These are phyloP conservation scores for Drosophila insularis DNA, from an alignment of 1,140 invertebrate genomes.

Conservation along the genomic window DNA sequence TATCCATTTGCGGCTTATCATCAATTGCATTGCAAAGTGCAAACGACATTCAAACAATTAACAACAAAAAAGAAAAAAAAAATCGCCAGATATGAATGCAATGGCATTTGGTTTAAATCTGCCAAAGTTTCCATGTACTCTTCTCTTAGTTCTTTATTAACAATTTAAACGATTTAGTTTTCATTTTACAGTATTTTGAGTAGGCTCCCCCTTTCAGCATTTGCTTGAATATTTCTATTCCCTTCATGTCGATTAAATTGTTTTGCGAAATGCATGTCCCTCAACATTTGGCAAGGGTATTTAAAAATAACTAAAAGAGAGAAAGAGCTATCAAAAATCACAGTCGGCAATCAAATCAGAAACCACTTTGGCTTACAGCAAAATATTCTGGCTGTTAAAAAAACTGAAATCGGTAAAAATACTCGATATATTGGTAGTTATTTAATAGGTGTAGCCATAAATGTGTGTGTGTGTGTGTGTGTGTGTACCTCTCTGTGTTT, in stretches of 20 bases:
- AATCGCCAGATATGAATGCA: not conserved
- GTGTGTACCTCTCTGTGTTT: not conserved
- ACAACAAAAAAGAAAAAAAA: not conserved
- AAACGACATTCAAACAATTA: conserved; percentile 28
- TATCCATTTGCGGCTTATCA: conserved; percentile 57
- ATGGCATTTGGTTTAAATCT: not conserved
- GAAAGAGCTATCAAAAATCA: conserved; percentile 53
- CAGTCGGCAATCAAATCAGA: conserved; percentile 69
- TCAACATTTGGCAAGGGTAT: not conserved
- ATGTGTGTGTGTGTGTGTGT: not conserved
- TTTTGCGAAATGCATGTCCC: not conserved
- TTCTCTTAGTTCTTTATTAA: not conserved
- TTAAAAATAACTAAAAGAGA: not conserved
- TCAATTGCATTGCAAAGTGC: conserved; percentile 46
- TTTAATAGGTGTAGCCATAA: conserved; percentile 56
- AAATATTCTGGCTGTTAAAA: conserved; percentile 7
- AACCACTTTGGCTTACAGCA: conserved; percentile 50
- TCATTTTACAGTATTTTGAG: no score
- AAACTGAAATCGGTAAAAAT: conserved; percentile 3
- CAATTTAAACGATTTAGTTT: not conserved
- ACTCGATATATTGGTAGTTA: conserved; percentile 42
- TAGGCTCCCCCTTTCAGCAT: no score
- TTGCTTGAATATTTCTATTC: no score
- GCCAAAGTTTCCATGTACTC: not conserved
- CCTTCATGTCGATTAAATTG: no score